These are phyloP conservation scores for Cheilosia vernalis DNA, from an alignment of 2,888 invertebrate species.

Conservation along the genomic window DNA sequence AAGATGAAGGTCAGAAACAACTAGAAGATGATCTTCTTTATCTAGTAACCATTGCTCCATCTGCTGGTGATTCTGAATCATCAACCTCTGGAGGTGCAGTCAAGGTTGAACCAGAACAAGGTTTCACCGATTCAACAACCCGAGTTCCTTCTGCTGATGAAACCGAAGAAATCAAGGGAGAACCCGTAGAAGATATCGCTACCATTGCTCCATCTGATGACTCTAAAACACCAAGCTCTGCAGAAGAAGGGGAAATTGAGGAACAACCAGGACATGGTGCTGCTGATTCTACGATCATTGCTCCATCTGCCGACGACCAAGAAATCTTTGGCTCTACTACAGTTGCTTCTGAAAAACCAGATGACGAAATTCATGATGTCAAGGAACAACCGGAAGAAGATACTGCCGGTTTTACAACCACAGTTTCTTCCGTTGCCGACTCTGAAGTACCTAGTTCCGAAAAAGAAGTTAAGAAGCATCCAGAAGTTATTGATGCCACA, in stretches of 20 bases:
- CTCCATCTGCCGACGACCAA: not conserved
- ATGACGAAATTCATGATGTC: too few relatives aligned
- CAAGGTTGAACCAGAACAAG: not conserved
- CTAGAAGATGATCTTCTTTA: not conserved
- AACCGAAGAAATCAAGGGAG: not conserved
- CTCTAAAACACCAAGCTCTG: conserved; percentile 1
- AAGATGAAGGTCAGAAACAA: conserved; percentile 4
- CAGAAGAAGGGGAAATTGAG: conserved; percentile 10
- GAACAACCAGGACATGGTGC: conserved; percentile 70
- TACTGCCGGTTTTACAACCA: too few relatives aligned
- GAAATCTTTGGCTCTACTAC: not conserved
- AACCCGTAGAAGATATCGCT: conserved; percentile 9
- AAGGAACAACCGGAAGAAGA: too few relatives aligned
- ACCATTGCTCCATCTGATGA: conserved; percentile 36
- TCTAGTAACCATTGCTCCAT: not conserved
- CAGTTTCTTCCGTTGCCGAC: not conserved
- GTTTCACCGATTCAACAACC: conserved; percentile 48
- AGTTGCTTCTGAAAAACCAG: not conserved
- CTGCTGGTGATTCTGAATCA: not conserved
- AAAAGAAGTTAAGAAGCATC: not conserved
- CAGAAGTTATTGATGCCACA: not conserved
- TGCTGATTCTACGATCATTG: conserved; percentile 45
- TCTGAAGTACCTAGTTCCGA: too few relatives aligned
- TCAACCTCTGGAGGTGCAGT: not conserved
- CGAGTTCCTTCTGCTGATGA: not conserved